phyloP scores from a whole-genome alignment of 2,797 vertebrate species.

The Urophycis tenuis region DNA sequence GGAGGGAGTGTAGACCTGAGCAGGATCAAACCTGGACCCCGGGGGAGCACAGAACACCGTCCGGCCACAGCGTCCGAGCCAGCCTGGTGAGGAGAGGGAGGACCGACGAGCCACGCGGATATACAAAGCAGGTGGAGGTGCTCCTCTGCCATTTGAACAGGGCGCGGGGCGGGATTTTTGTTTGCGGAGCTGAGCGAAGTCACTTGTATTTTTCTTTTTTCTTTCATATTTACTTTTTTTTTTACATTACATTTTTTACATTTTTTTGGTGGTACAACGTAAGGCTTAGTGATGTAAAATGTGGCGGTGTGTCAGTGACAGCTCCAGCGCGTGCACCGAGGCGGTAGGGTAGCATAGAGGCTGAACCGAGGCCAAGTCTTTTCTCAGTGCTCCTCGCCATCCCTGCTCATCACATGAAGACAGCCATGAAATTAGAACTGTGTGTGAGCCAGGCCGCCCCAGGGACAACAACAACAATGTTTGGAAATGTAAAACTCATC shows the following conservation, averaged over 20 bases:
- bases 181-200: not conserved
- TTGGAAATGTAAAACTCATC: conserved; percentile 67
- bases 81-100: not conserved
- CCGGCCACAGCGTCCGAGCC: not conserved
- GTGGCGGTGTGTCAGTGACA: too few species aligned
- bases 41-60: not conserved
- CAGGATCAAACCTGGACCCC: not conserved
- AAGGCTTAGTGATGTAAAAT: not conserved
- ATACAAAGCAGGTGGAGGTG: not conserved
- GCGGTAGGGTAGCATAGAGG: not conserved
- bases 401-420: conserved; percentile 50
- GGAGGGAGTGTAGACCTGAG: not conserved
- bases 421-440: conserved; percentile 72
- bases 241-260: not conserved
- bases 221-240: not conserved
- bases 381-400: conserved; percentile 10
- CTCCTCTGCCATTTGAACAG: not conserved
- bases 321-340: too few species aligned
- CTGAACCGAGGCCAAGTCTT: not conserved
- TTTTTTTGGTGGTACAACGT: not conserved
- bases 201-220: not conserved
- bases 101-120: not conserved
- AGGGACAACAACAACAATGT: conserved; percentile 48
- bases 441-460: conserved; percentile 39
- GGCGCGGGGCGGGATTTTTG: not conserved